Conservation (phyloP, 2,113 vertebrate species). For the Dermatemys mawii region DNA sequence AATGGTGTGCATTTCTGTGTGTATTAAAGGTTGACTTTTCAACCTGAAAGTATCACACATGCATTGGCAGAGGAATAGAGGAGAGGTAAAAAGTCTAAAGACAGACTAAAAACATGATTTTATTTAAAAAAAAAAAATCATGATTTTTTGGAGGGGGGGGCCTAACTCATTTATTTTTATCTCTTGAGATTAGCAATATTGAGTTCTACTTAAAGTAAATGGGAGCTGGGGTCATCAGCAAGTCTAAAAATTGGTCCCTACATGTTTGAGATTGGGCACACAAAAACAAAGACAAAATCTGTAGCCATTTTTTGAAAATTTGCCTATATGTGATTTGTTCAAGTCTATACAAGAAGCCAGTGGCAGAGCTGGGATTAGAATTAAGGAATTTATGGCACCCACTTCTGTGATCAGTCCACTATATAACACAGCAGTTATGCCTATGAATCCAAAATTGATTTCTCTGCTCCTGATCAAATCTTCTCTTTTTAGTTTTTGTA, state of each 20-base stretch:
- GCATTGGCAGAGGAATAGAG: background rate
- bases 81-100: background rate
- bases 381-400: no score
- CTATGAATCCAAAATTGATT: background rate
- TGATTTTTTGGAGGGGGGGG: no score
- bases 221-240: rapidly evolving
- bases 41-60: background rate
- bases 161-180: background rate
- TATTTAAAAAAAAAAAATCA: background rate
- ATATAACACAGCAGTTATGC: background rate
- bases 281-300: background rate
- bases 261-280: background rate
- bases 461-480: background rate
- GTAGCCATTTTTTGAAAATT: no score
- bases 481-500: background rate
- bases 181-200: background rate
- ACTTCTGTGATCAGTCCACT: no score
- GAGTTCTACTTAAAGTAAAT: background rate
- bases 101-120: background rate
- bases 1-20: background rate
- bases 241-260: rapidly evolving
- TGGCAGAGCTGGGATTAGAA: background rate
- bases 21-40: background rate
- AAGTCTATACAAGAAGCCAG: background rate
- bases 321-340: no score